Percentiles rank a stretch among this genome's conserved stretches.
Evolutionary conservation across 1,140 invertebrate genomes (phyloP).

Genomic region (Brachionus rotundiformis): DNA sequence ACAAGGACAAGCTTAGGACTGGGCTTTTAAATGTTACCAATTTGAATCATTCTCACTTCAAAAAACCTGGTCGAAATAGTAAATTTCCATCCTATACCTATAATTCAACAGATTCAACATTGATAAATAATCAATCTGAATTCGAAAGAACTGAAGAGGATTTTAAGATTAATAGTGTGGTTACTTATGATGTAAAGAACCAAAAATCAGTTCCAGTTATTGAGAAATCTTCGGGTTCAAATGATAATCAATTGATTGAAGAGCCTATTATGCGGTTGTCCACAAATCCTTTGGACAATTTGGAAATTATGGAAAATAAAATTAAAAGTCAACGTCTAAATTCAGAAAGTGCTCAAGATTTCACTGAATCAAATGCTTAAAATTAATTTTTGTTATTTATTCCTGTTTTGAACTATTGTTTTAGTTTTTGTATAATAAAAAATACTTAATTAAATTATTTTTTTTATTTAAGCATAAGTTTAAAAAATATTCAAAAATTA

Average conservation of each 20-base stretch:
- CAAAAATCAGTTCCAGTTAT: slow-evolving; percentile 5
- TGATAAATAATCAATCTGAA: not conserved
- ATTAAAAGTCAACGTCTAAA: not conserved
- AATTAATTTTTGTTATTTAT: slow-evolving; percentile 3
- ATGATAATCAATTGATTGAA: not conserved
- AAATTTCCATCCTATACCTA: slow-evolving; percentile 33
- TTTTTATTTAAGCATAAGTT: not conserved
- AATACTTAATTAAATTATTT: not conserved
- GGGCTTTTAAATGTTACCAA: slow-evolving; percentile 30
- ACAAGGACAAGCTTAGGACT: not conserved
- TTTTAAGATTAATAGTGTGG: slow-evolving; percentile 4
- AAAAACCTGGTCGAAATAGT: not conserved
- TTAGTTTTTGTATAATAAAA: slow-evolving; percentile 3
- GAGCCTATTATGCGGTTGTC: slow-evolving; percentile 18
- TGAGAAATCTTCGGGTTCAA: not conserved
- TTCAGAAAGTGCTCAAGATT: not conserved
- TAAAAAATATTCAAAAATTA: no score
- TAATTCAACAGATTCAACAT: slow-evolving; percentile 38
- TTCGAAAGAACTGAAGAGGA: not conserved
- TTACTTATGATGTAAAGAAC: slow-evolving; percentile 42
- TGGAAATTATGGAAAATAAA: not conserved
- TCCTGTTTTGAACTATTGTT: not conserved
- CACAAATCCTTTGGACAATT: slow-evolving; percentile 21
- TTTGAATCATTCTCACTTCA: slow-evolving; percentile 30
- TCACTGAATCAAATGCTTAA: slow-evolving; percentile 13